Evolutionary conservation across 1,140 invertebrate genomes (phyloP), one percentile per base, ranked within the genome.

Genomic region (Eulimnadia texana): DNA sequence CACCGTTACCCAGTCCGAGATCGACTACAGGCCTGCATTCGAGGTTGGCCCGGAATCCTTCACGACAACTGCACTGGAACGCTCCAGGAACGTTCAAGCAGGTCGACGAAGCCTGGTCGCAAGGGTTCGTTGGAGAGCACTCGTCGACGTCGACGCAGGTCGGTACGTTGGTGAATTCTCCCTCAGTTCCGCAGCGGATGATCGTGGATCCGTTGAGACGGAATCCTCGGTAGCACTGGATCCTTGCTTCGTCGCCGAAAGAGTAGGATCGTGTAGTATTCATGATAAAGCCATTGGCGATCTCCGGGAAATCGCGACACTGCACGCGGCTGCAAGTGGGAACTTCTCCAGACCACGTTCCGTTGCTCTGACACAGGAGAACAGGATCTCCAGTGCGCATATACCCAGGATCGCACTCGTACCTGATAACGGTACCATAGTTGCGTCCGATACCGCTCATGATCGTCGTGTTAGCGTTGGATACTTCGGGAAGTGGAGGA

Each of bases 371-470:
- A 72, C 95, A 98, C 19, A 94, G 79, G 47, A 98, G 82, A 2
- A 92, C 90, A 27, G 90, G 90, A 70, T 88, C 83, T 28, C 93
- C 93, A 63, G 79, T 83, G 65, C 92, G 78, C 33, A 88, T 81
- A 70, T 94, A 98, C 0, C 95, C 95, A 9, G 90, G 83, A 67
- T 93, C 88, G 71, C 95, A 98, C 72, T 93, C 87, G 72, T 92
- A 97, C 59, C 91, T 77, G 3, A 96, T 86, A 68, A 98, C 93
- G 0, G 93, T 96, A 62, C 93, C 93, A 68, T 95, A 97, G 70
- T 89, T 93, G 64, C 90, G 79, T 42, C 92, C 93, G 23, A 90
- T 87, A 6, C 93, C 93, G 69, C 93, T 94, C n/a, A 95, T 74
- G 42, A 94, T 81, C 0, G 84, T 88, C 22, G 90, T 80, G 67